These are phyloP conservation scores for Rynchops niger DNA, from an alignment of 2,113 vertebrate genomes.

Conservation along the genomic window DNA sequence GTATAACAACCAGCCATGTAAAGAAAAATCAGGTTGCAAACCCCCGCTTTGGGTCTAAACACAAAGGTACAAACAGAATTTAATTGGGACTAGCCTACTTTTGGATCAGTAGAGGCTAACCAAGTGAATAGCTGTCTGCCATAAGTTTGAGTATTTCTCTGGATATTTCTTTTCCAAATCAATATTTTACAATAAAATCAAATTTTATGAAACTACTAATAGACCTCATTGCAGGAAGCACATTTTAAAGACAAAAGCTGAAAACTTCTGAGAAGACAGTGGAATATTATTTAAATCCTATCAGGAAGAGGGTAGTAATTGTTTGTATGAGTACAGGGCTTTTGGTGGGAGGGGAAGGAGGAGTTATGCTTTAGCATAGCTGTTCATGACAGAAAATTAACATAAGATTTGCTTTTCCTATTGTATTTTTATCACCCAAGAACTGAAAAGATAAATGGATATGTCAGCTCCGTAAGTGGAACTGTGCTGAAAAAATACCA, in stretches of 20 bases:
- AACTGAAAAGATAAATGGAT: background rate
- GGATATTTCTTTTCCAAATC: background rate
- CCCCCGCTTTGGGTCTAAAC: background rate
- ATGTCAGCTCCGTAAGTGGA: background rate
- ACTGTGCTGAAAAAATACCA: background rate
- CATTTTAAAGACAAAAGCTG: background rate
- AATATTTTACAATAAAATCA: background rate
- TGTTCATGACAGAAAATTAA: background rate
- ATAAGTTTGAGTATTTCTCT: background rate
- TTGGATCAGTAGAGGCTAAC: background rate
- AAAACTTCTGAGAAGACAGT: background rate
- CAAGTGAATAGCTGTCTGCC: background rate
- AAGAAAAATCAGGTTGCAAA: background rate
- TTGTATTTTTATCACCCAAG: background rate
- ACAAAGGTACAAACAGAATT: background rate
- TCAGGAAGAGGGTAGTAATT: background rate
- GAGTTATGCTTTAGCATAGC: background rate
- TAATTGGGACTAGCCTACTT: background rate
- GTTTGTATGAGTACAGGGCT: background rate
- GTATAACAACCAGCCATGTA: fast-evolving
- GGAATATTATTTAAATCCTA: background rate
- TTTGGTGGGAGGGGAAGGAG: background rate
- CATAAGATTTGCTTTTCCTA: background rate
- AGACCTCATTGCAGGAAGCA: background rate
- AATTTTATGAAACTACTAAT: background rate